Conservation (phyloP, 2,888 invertebrate species). For the Villa cingulata region DNA sequence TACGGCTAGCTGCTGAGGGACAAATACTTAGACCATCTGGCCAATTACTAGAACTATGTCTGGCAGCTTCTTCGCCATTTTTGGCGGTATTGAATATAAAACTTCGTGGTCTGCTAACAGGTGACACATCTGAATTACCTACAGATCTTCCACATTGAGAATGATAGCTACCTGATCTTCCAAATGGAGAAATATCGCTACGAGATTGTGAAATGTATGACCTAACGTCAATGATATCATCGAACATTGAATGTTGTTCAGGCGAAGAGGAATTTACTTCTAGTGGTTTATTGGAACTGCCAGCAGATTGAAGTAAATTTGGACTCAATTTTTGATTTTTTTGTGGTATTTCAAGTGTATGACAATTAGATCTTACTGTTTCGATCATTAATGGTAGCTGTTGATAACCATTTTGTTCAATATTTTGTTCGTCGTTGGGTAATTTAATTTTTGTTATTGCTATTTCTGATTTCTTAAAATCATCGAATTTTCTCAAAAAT, state of each 20-base stretch:
- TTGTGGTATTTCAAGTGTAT: constrained; percentile 32
- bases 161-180: constrained; percentile 54
- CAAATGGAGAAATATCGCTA: constrained; percentile 57
- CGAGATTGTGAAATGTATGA: constrained; percentile 61
- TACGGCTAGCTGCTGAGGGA: constrained; percentile 66
- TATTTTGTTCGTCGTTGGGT: constrained; percentile 23
- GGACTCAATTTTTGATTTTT: constrained; percentile 22
- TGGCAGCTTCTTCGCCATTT: constrained; percentile 1
- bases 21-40: constrained; percentile 60
- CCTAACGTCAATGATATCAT: constrained; percentile 55
- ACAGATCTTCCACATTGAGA: constrained; percentile 52
- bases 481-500: constrained; percentile 49
- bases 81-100: constrained; percentile 36
- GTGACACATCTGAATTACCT: constrained; percentile 36
- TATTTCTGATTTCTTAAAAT: constrained; percentile 17
- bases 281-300: constrained; percentile 17
- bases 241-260: constrained; percentile 41
- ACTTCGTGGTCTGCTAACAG: constrained; percentile 35
- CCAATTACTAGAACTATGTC: constrained; percentile 16
- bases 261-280: constrained; percentile 36
- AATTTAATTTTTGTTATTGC: constrained; percentile 8
- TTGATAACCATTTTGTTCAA: constrained; percentile 42
- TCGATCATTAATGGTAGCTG: constrained; percentile 53
- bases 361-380: constrained; percentile 37
- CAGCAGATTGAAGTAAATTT: constrained; percentile 17